Conservation (phyloP, 2,888 invertebrate genomes). For the Hypolimnas misippus region DNA sequence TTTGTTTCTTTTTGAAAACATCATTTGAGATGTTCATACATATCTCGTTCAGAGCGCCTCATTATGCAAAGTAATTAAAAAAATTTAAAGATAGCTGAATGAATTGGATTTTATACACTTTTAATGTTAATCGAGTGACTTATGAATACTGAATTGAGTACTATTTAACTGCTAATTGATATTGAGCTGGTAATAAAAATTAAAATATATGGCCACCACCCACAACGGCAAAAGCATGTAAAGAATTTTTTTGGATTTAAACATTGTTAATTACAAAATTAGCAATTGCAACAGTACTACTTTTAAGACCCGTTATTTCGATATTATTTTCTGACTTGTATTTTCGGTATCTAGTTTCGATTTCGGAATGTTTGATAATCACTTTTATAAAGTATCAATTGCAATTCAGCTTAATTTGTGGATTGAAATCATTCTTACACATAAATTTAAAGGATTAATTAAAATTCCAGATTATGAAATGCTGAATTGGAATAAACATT, state of each 20-base stretch:
- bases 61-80: slow-evolving; percentile 41
- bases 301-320: no score
- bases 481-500: background rate
- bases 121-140: slow-evolving; percentile 29
- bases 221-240: slow-evolving; percentile 24
- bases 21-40: slow-evolving; percentile 51
- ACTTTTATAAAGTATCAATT: background rate
- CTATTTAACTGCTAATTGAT: slow-evolving; percentile 36
- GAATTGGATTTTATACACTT: slow-evolving; percentile 33
- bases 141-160: slow-evolving; percentile 31
- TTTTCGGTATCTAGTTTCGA: background rate
- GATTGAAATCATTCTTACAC: background rate
- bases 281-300: background rate
- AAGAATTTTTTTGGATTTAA: background rate
- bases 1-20: slow-evolving; percentile 60
- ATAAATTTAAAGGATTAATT: background rate
- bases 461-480: slow-evolving; percentile 4
- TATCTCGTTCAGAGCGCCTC: slow-evolving; percentile 43
- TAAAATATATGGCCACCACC: slow-evolving; percentile 26
- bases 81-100: slow-evolving; percentile 35
- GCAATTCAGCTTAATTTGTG: background rate
- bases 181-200: slow-evolving; percentile 25
- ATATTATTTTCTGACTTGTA: no score
- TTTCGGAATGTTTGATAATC: background rate
- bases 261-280: background rate